phyloP scores from a whole-genome alignment of 30 jellyfish, hydroid and myxozoan species.

The Catostylus mosaicus region DNA sequence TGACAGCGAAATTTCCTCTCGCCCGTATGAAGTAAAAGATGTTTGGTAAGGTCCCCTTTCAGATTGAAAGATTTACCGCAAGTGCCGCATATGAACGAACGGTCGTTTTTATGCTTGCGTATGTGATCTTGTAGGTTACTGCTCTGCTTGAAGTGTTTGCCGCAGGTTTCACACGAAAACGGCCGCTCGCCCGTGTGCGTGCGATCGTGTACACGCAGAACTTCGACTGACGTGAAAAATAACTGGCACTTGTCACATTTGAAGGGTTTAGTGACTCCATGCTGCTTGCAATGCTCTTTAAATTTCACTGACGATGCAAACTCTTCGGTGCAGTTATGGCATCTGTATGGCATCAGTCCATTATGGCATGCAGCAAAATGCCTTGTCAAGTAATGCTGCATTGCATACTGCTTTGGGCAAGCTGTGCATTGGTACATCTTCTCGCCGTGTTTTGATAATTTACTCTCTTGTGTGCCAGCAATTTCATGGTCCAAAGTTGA shows the following conservation, averaged over 20 bases:
- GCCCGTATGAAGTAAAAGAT: slow-evolving; percentile 65
- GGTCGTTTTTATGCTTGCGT: slow-evolving; percentile 69
- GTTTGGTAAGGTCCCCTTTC: slow-evolving; percentile 78
- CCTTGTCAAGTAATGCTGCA: slow-evolving; percentile 21
- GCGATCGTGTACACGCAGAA: slow-evolving; percentile 72
- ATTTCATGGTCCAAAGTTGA: too few relatives aligned
- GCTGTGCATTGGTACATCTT: slow-evolving; percentile 19
- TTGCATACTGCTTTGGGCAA: slow-evolving; percentile 35
- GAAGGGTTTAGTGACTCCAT: slow-evolving; percentile 75
- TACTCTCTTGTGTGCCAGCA: too few relatives aligned
- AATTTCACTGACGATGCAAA: slow-evolving; percentile 44
- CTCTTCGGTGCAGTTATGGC: slow-evolving; percentile 30
- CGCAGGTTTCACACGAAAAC: slow-evolving; percentile 42
- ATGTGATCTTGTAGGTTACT: slow-evolving; percentile 64
- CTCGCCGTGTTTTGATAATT: background rate
- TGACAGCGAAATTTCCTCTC: slow-evolving; percentile 48
- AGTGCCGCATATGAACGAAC: slow-evolving; percentile 59
- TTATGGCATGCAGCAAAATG: slow-evolving; percentile 36
- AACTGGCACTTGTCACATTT: slow-evolving; percentile 51
- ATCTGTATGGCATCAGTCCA: slow-evolving; percentile 47
- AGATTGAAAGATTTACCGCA: slow-evolving; percentile 60
- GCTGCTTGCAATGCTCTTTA: slow-evolving; percentile 71
- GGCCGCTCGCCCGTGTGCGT: slow-evolving; percentile 77
- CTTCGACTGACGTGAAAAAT: slow-evolving; percentile 36
- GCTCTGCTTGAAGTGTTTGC: slow-evolving; percentile 63